Evolutionary conservation across 2,888 invertebrate genomes (phyloP).

Genomic region (Laothoe populi): DNA sequence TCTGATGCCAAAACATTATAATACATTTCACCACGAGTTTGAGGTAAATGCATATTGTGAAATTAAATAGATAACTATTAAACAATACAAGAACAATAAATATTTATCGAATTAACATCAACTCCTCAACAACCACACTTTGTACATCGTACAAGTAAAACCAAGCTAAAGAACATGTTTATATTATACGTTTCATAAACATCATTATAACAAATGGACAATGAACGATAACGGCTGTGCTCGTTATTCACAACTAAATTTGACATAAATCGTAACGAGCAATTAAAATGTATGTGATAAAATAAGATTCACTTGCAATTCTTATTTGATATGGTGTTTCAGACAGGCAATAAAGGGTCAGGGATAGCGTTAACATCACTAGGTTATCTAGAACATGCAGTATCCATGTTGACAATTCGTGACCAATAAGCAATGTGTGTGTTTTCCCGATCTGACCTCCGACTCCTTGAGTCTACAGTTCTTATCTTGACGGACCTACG

Average conservation of each 20-base stretch:
- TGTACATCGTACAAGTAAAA: conserved; percentile 43
- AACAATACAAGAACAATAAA: neutral
- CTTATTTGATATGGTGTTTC: neutral
- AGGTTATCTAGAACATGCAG: conserved; percentile 76
- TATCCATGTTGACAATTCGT: conserved; percentile 61
- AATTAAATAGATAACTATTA: neutral
- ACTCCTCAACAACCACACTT: neutral
- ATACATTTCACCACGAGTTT: no score
- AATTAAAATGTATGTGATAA: neutral
- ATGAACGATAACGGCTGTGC: conserved; percentile 55
- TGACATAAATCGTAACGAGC: neutral
- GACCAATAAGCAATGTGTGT: conserved; percentile 66
- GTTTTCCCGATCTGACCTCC: conserved; percentile 73
- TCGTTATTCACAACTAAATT: conserved; percentile 40
- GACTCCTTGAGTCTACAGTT: conserved; percentile 62
- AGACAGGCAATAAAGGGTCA: conserved; percentile 49
- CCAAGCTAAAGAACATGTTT: conserved; percentile 54
- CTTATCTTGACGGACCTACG: conserved; percentile 72
- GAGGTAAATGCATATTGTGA: no score
- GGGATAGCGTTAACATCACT: conserved; percentile 57
- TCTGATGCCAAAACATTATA: no score
- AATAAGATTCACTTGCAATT: neutral
- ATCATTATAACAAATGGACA: conserved; percentile 65
- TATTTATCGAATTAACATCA: neutral
- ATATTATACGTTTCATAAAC: conserved; percentile 67